Percentiles rank a stretch among this genome's conserved stretches.
phyloP scores from a whole-genome alignment of 2,888 invertebrate species.

The Patella pellucida region DNA sequence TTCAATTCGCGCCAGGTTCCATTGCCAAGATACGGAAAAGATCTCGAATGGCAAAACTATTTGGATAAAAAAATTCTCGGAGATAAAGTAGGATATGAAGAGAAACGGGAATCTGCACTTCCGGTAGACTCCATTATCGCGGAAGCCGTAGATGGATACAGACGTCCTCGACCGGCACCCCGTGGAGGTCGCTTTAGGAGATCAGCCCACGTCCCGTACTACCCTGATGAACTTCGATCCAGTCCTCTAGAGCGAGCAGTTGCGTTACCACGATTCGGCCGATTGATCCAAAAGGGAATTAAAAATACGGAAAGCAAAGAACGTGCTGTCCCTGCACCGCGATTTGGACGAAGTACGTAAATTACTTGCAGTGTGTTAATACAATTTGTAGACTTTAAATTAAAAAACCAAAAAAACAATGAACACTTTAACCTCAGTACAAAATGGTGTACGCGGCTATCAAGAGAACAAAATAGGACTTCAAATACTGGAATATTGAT shows the following conservation, averaged over 20 bases:
- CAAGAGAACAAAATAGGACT: too few relatives aligned
- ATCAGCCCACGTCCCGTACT: background rate
- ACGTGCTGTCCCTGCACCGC: constrained; percentile 30
- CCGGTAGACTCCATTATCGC: background rate
- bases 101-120: constrained; percentile 2
- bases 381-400: too few relatives aligned
- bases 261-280: constrained; percentile 8
- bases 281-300: background rate
- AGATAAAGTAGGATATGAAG: background rate
- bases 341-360: constrained; percentile 21
- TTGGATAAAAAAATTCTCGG: background rate
- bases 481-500: too few relatives aligned
- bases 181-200: background rate
- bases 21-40: constrained; percentile 27
- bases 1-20: constrained; percentile 24
- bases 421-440: too few relatives aligned
- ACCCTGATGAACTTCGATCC: background rate
- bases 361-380: too few relatives aligned
- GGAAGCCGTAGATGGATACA: background rate
- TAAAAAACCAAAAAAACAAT: too few relatives aligned
- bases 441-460: too few relatives aligned
- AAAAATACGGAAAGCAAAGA: constrained; percentile 8
- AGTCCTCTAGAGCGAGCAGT: background rate
- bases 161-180: background rate
- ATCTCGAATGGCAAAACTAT: constrained; percentile 10